phyloP scores from a whole-genome alignment of 2,888 invertebrate species.

The Plagiodera versicolora region DNA sequence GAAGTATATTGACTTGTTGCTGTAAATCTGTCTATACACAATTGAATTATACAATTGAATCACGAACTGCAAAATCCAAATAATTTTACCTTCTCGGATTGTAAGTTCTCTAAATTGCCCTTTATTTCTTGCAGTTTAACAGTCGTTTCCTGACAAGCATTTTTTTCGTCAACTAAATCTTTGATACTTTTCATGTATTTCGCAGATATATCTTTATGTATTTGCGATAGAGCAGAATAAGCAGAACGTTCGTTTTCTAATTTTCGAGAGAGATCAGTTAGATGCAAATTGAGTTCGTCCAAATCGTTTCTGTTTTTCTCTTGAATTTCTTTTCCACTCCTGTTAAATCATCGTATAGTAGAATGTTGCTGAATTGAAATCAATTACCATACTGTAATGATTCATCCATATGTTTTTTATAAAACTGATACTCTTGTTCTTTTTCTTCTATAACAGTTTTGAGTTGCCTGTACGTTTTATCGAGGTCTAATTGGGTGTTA shows the following conservation, averaged over 20 bases:
- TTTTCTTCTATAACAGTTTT: slow-evolving; percentile 28
- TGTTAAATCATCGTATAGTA: slow-evolving; percentile 13
- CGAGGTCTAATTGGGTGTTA: slow-evolving; percentile 11
- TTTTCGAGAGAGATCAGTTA: slow-evolving; percentile 31
- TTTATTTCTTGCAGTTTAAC: slow-evolving; percentile 25
- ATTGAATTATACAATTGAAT: background rate
- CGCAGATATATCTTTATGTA: slow-evolving; percentile 43
- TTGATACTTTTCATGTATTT: slow-evolving; percentile 43
- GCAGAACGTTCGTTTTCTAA: slow-evolving; percentile 34
- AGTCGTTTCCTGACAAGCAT: slow-evolving; percentile 33
- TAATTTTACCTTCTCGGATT: slow-evolving; percentile 28
- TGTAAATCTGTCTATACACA: slow-evolving; percentile 27
- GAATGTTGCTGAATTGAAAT: background rate
- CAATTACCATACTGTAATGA: slow-evolving; percentile 20
- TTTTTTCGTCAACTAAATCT: slow-evolving; percentile 41
- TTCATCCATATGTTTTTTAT: slow-evolving; percentile 33
- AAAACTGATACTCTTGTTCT: slow-evolving; percentile 28
- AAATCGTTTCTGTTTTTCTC: slow-evolving; percentile 33
- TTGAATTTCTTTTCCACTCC: slow-evolving; percentile 31
- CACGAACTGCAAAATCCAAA: too few species aligned
- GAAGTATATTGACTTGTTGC: slow-evolving; percentile 27
- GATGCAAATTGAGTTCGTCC: slow-evolving; percentile 27
- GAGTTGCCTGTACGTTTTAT: slow-evolving; percentile 27
- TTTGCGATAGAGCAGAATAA: slow-evolving; percentile 36
- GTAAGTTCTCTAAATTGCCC: slow-evolving; percentile 22